Percentiles rank a stretch among this genome's conserved stretches.
Evolutionary conservation across 1,140 invertebrate species (phyloP).

Genomic region (Macrosteles quadrilineatus): DNA sequence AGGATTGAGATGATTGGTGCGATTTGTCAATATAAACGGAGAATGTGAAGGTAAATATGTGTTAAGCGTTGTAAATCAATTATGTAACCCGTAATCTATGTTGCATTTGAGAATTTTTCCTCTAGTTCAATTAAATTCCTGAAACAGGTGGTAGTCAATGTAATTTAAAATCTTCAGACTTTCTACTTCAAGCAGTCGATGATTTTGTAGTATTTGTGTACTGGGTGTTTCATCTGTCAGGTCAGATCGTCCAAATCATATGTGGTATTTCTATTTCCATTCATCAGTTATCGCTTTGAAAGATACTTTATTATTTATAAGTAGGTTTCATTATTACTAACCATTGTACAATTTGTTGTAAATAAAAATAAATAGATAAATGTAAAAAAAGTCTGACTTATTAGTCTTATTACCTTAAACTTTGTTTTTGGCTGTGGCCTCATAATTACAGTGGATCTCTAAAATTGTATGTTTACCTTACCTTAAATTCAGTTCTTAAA

Average conservation of each 20-base stretch:
- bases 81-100: no score
- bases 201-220: not conserved
- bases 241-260: not conserved
- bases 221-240: not conserved
- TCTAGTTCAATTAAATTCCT: not conserved
- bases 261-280: not conserved
- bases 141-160: not conserved
- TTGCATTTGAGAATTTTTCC: no score
- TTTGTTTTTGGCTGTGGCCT: no score
- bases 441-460: no score
- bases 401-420: no score
- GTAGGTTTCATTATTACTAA: slow-evolving; percentile 12
- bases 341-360: slow-evolving; percentile 11
- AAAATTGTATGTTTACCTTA: no score
- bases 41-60: no score
- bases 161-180: not conserved
- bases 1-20: no score
- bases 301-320: not conserved
- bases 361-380: not conserved
- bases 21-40: no score
- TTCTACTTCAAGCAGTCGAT: not conserved
- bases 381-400: not conserved
- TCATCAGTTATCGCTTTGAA: not conserved
- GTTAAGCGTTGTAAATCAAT: no score
- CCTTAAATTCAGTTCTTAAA: no score